Evolutionary conservation across 2,797 vertebrate species (phyloP).

Genomic region (Scolopax bukidnonensis): DNA sequence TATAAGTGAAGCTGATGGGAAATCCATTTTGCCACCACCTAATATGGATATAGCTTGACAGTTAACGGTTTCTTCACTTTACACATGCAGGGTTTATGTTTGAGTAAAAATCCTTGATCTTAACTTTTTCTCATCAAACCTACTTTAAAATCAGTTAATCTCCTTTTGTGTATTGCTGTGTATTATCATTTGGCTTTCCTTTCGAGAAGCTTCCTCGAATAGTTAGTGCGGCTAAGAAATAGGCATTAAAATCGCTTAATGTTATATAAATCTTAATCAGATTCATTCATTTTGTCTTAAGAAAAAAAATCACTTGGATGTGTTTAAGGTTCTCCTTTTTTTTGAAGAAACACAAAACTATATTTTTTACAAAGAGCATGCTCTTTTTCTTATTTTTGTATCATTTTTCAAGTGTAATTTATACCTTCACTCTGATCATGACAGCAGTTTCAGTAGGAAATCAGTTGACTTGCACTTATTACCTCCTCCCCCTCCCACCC

Average conservation of each 20-base stretch:
- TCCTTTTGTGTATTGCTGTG: background rate
- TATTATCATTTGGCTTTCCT: background rate
- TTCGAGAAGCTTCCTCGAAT: slow-evolving; percentile 3
- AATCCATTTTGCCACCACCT: background rate
- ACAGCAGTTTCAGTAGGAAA: slow-evolving; percentile 55
- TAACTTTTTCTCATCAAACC: background rate
- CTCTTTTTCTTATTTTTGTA: slow-evolving; percentile 83
- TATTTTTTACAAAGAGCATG: slow-evolving; percentile 82
- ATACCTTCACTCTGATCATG: slow-evolving; percentile 71
- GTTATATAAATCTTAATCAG: slow-evolving; percentile 30
- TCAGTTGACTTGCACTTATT: background rate
- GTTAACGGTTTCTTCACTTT: background rate
- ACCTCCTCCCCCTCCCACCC: background rate
- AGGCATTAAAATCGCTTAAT: slow-evolving; percentile 68
- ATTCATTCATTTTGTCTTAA: slow-evolving; percentile 60
- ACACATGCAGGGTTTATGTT: background rate
- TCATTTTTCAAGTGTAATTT: slow-evolving; percentile 81
- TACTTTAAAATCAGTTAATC: background rate
- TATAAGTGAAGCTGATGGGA: background rate
- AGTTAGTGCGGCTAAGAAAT: slow-evolving; percentile 10
- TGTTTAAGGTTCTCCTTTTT: slow-evolving; percentile 52
- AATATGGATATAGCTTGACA: background rate
- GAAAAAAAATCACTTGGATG: background rate
- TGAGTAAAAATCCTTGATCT: background rate
- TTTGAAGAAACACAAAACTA: slow-evolving; percentile 74